phyloP scores from a whole-genome alignment of 2,797 vertebrate genomes.

The Acanthis flammea region DNA sequence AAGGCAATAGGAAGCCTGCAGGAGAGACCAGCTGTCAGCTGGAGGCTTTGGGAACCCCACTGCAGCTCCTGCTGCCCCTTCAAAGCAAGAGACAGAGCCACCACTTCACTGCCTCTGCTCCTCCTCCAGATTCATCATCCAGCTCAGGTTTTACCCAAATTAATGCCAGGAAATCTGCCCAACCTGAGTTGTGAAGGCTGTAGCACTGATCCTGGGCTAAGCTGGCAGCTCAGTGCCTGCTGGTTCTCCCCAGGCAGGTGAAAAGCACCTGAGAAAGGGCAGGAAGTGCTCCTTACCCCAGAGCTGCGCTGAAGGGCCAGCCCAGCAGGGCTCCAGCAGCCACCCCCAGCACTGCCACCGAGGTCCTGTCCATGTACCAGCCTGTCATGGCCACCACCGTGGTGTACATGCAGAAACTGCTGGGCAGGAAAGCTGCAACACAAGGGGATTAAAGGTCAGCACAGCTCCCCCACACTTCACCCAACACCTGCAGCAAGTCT shows the following conservation, averaged over 20 bases:
- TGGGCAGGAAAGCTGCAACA: constrained; percentile 90
- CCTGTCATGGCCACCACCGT: constrained; percentile 94
- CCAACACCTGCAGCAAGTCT: not conserved
- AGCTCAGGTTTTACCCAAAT: not conserved
- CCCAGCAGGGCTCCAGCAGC: constrained; percentile 90
- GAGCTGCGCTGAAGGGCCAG: constrained; percentile 93
- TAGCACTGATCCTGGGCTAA: not conserved
- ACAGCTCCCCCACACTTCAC: not conserved
- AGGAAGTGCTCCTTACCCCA: constrained; percentile 81
- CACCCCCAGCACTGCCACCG: constrained; percentile 87
- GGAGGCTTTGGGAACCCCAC: not conserved
- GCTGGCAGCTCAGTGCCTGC: not conserved
- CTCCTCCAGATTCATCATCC: not conserved
- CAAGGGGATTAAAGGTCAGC: not conserved
- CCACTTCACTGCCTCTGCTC: not conserved
- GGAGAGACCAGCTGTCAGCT: not conserved
- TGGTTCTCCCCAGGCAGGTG: not conserved
- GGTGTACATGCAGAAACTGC: constrained; percentile 97
- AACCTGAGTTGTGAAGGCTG: not conserved
- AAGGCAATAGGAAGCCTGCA: constrained; percentile 91
- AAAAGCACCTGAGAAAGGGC: not conserved
- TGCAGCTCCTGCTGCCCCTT: not conserved
- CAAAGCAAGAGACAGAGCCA: not conserved
- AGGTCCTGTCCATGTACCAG: constrained; percentile 92
- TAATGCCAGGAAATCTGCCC: not conserved